Evolutionary conservation across 1,140 invertebrate genomes (phyloP).

Genomic region (Drosophila teissieri): DNA sequence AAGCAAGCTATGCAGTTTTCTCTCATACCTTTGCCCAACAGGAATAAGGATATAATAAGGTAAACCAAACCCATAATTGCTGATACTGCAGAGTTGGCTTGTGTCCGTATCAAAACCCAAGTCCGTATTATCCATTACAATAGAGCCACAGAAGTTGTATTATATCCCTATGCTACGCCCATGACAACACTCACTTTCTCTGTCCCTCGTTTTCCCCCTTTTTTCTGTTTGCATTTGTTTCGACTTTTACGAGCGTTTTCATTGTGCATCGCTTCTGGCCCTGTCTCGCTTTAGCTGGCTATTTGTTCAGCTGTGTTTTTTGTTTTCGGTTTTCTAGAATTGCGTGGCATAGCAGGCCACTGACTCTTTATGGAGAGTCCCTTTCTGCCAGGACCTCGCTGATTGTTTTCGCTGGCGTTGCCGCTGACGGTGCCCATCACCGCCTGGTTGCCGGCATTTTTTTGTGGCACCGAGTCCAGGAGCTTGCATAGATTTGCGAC

Average conservation of each 20-base stretch:
- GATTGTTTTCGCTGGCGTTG: conserved; percentile 41
- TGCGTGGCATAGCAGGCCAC: conserved; percentile 29
- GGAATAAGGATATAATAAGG: too few species aligned
- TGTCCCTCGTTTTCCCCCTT: background rate
- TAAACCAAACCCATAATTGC: too few species aligned
- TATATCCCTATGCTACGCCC: conserved; percentile 1
- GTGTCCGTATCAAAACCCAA: too few species aligned
- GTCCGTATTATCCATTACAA: too few species aligned
- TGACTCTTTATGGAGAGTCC: conserved; percentile 38
- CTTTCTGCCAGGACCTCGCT: conserved; percentile 23
- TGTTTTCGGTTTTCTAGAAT: conserved; percentile 15
- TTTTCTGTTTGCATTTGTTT: conserved; percentile 44
- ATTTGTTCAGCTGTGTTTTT: conserved; percentile 30
- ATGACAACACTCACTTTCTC: background rate
- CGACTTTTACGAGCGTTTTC: conserved; percentile 58
- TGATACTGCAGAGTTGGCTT: too few species aligned
- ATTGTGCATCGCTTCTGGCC: conserved; percentile 46
- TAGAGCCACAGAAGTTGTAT: background rate
- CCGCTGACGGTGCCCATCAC: conserved; percentile 39
- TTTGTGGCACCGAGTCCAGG: conserved; percentile 12
- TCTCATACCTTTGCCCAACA: too few species aligned
- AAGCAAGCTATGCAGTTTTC: too few species aligned
- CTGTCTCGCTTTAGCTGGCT: conserved; percentile 41
- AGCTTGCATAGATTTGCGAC: conserved; percentile 55
- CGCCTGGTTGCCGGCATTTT: conserved; percentile 22